Percentiles rank a stretch among this genome's conserved stretches.
phyloP scores from a whole-genome alignment of 1,140 invertebrate genomes.

The Heliconius himera region DNA sequence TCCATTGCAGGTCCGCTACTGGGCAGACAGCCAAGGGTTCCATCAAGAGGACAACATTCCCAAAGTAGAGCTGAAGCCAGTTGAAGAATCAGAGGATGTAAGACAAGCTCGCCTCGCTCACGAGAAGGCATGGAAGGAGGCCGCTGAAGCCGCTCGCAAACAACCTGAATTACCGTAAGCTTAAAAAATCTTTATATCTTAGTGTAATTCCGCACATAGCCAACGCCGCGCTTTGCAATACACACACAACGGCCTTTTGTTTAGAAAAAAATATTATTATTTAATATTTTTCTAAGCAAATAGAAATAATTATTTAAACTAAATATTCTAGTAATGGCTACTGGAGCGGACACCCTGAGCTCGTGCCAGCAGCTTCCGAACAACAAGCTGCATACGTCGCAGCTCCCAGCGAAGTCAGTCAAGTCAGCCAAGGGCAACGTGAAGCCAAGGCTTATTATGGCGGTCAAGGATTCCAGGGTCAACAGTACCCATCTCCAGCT shows the following conservation, averaged over 20 bases:
- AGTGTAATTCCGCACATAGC: too few relatives aligned
- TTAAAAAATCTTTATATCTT: too few relatives aligned
- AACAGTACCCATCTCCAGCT: slow-evolving; percentile 18
- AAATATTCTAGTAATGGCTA: not conserved
- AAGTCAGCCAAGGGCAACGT: slow-evolving; percentile 36
- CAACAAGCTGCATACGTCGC: slow-evolving; percentile 36
- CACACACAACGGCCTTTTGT: too few relatives aligned
- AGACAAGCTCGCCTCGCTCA: slow-evolving; percentile 84
- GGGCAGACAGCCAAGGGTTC: slow-evolving; percentile 84
- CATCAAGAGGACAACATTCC: slow-evolving; percentile 86
- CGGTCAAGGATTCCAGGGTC: slow-evolving; percentile 20
- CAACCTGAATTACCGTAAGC: slow-evolving; percentile 77
- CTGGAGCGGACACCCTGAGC: slow-evolving; percentile 33
- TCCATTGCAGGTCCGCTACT: slow-evolving; percentile 81
- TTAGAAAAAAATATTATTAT: too few relatives aligned
- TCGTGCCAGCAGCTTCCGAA: slow-evolving; percentile 57
- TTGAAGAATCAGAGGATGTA: slow-evolving; percentile 83
- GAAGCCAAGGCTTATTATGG: slow-evolving; percentile 50
- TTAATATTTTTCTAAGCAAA: too few relatives aligned
- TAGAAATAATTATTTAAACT: too few relatives aligned
- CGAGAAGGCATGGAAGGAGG: slow-evolving; percentile 83
- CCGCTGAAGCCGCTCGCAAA: slow-evolving; percentile 81
- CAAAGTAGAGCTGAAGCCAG: slow-evolving; percentile 81
- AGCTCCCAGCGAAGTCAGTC: slow-evolving; percentile 21
- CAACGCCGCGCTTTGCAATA: too few relatives aligned